phyloP scores from a whole-genome alignment of 1,140 invertebrate species.

The Drosophila nannoptera region DNA sequence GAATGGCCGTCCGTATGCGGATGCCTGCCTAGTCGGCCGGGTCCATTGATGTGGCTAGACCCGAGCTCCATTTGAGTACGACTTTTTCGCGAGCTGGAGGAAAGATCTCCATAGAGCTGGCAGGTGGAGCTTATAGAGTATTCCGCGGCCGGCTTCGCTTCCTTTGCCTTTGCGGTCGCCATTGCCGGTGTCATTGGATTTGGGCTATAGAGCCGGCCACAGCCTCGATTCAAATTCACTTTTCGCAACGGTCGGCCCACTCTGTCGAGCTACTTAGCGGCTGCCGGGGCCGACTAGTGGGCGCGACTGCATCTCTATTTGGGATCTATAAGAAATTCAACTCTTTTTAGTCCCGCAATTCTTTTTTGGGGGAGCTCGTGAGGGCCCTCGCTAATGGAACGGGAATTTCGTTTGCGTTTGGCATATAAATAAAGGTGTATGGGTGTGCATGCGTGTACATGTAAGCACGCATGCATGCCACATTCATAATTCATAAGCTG shows the following conservation, averaged over 20 bases:
- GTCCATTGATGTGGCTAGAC: conserved; percentile 45
- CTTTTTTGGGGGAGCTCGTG: neutral
- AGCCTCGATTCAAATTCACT: conserved; percentile 59
- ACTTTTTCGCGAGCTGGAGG: neutral
- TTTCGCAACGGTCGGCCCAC: conserved; percentile 47
- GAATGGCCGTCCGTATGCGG: conserved; percentile 39
- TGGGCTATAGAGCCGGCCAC: conserved; percentile 5
- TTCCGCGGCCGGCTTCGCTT: neutral
- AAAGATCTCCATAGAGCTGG: neutral
- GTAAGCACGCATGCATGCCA: neutral
- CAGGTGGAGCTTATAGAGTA: neutral
- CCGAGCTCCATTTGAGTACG: too few species aligned
- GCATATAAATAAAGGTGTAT: too few species aligned
- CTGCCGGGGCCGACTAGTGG: neutral
- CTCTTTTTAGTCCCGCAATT: neutral
- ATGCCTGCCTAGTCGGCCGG: conserved; percentile 31
- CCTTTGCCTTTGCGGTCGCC: neutral
- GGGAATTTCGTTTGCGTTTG: too few species aligned
- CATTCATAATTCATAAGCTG: conserved; percentile 3
- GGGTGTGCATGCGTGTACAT: neutral
- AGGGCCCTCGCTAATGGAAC: too few species aligned
- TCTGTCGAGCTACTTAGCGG: neutral
- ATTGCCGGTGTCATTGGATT: conserved; percentile 8
- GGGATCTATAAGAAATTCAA: too few species aligned
- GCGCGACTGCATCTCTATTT: too few species aligned